A percentile compares a stretch with the other conserved stretches of the same genome.
phyloP scores from a whole-genome alignment of 2,888 invertebrate genomes.

The Melanchra persicariae region DNA sequence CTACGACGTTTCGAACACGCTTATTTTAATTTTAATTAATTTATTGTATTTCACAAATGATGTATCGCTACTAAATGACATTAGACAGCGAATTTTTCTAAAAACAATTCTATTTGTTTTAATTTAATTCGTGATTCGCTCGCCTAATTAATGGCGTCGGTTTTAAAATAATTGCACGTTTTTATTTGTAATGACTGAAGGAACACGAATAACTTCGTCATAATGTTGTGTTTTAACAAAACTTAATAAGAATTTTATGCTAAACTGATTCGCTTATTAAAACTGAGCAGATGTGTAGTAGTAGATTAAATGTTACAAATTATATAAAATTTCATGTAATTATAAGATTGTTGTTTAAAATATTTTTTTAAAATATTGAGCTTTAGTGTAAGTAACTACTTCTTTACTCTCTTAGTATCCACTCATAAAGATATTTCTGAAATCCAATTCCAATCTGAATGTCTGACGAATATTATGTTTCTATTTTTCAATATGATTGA shows the following conservation, averaged over 20 bases:
- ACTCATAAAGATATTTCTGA: neutral
- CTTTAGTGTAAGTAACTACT: neutral
- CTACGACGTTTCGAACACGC: slow-evolving; percentile 40
- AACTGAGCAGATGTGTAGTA: slow-evolving; percentile 34
- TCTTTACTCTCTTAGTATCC: neutral
- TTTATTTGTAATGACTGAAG: slow-evolving; percentile 65
- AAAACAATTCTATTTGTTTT: slow-evolving; percentile 55
- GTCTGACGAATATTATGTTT: neutral
- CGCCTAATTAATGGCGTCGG: slow-evolving; percentile 61
- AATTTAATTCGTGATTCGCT: slow-evolving; percentile 45
- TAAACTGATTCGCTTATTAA: slow-evolving; percentile 55
- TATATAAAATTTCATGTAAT: slow-evolving; percentile 25
- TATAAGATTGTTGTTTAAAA: slow-evolving; percentile 20
- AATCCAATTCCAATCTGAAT: neutral
- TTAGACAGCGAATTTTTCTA: slow-evolving; percentile 42
- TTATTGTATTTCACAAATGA: slow-evolving; percentile 61
- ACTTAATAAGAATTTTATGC: slow-evolving; percentile 62
- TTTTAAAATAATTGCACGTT: slow-evolving; percentile 66
- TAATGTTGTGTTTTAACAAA: slow-evolving; percentile 61
- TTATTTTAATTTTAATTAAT: slow-evolving; percentile 67
- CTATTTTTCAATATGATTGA: slow-evolving; percentile 22
- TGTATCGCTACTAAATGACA: slow-evolving; percentile 53
- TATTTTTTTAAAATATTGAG: slow-evolving; percentile 16
- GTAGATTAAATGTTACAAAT: slow-evolving; percentile 39
- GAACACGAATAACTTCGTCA: slow-evolving; percentile 65